Conservation (phyloP, 1,140 invertebrate genomes). For the Lutraria rhynchaena region DNA sequence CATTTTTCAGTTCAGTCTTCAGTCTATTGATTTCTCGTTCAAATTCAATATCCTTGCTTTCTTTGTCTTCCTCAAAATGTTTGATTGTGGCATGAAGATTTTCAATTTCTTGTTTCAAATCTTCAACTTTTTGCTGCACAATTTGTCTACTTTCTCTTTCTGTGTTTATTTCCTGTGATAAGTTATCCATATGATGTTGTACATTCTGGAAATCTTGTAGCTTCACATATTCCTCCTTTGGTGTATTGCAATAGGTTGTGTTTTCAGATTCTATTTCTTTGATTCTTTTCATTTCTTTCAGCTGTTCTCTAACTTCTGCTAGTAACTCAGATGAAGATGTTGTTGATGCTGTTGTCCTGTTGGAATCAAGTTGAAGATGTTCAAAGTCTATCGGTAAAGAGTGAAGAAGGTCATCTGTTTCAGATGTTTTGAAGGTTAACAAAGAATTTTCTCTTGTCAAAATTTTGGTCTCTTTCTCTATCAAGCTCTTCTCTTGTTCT, state of each 20-base stretch:
- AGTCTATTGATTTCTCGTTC: slow-evolving; percentile 41
- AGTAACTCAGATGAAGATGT: slow-evolving; percentile 45
- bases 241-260: slow-evolving; percentile 31
- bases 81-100: slow-evolving; percentile 20
- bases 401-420: neutral
- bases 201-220: slow-evolving; percentile 42
- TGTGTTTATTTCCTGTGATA: slow-evolving; percentile 35
- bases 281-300: slow-evolving; percentile 41
- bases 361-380: slow-evolving; percentile 12
- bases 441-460: slow-evolving; percentile 43
- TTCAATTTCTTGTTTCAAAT: slow-evolving; percentile 50
- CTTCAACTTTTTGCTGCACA: slow-evolving; percentile 48
- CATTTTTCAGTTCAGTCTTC: slow-evolving; percentile 44
- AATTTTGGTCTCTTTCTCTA: slow-evolving; percentile 31
- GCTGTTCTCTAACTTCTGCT: slow-evolving; percentile 44
- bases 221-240: slow-evolving; percentile 50
- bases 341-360: neutral
- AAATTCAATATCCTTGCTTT: slow-evolving; percentile 18
- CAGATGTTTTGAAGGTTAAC: neutral
- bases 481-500: slow-evolving; percentile 40
- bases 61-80: slow-evolving; percentile 33
- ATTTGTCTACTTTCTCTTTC: slow-evolving; percentile 33
- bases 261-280: slow-evolving; percentile 52
- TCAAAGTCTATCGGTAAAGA: slow-evolving; percentile 1
- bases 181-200: slow-evolving; percentile 48